Evolutionary conservation across 1,140 invertebrate genomes (phyloP).

Genomic region (Eulimnadia texana): DNA sequence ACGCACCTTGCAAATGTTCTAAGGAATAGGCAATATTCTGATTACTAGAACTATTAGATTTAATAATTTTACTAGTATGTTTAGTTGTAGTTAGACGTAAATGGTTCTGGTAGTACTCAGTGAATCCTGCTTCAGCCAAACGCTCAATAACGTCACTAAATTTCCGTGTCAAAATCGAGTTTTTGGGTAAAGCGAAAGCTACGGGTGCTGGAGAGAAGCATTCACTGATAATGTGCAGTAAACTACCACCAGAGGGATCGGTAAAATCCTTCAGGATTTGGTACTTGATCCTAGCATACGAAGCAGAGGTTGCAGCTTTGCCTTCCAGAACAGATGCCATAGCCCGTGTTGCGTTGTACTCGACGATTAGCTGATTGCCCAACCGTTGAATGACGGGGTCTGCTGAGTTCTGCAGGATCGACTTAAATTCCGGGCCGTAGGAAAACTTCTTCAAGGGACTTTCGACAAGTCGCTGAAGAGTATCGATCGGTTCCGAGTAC

Average conservation of each 20-base stretch:
- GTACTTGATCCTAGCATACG: not conserved
- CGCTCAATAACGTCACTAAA: not conserved
- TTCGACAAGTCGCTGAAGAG: conserved; percentile 5
- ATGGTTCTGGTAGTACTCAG: not conserved
- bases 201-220: not conserved
- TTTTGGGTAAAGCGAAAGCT: not conserved
- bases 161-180: not conserved
- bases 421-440: not conserved
- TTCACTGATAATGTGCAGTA: not conserved
- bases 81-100: no score
- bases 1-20: not conserved
- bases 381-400: not conserved
- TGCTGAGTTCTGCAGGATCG: conserved; percentile 2
- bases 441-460: conserved; percentile 3
- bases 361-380: not conserved
- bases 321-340: not conserved
- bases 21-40: not conserved
- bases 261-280: not conserved
- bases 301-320: not conserved
- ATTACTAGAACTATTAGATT: no score
- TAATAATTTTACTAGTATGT: no score
- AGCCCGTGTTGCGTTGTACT: not conserved
- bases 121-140: not conserved
- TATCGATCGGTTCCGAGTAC: conserved; percentile 4
- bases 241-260: not conserved